Conservation (phyloP, 2,113 vertebrate genomes). For the Amblyornis subalaris region DNA sequence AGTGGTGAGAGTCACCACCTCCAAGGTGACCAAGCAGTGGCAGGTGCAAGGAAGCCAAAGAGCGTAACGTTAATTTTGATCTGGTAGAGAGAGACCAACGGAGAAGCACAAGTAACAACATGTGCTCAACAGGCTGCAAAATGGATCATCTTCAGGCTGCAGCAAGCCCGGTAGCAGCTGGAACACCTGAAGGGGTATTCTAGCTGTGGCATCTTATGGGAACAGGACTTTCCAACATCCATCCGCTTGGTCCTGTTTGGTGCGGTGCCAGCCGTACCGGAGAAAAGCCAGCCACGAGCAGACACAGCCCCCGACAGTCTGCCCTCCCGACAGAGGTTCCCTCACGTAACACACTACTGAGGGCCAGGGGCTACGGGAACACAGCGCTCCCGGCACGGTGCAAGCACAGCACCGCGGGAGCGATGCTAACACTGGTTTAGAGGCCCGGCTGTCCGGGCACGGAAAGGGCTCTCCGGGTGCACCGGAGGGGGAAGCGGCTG, state of each 20-base stretch:
- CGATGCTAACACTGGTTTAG: too few species aligned
- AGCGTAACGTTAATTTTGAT: background rate
- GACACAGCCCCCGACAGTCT: rapidly evolving
- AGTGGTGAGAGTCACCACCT: background rate
- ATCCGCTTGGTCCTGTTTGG: rapidly evolving
- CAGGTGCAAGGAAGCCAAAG: background rate
- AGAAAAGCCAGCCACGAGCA: background rate
- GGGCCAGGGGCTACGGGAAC: background rate
- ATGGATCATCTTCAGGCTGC: background rate
- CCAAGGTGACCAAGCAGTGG: background rate
- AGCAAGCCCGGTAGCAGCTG: background rate
- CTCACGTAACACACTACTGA: rapidly evolving
- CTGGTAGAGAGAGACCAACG: background rate
- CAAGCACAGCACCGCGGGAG: background rate
- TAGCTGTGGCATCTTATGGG: background rate
- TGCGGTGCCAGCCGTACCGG: background rate
- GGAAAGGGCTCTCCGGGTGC: background rate
- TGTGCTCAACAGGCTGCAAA: background rate
- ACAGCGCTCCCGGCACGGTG: background rate
- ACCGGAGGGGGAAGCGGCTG: background rate
- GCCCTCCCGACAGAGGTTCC: background rate
- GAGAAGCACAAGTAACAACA: background rate
- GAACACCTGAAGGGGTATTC: background rate
- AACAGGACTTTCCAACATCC: background rate
- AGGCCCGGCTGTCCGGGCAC: background rate